Conservation (phyloP, 2,113 vertebrate species). For the Neodon shergylaensis region DNA sequence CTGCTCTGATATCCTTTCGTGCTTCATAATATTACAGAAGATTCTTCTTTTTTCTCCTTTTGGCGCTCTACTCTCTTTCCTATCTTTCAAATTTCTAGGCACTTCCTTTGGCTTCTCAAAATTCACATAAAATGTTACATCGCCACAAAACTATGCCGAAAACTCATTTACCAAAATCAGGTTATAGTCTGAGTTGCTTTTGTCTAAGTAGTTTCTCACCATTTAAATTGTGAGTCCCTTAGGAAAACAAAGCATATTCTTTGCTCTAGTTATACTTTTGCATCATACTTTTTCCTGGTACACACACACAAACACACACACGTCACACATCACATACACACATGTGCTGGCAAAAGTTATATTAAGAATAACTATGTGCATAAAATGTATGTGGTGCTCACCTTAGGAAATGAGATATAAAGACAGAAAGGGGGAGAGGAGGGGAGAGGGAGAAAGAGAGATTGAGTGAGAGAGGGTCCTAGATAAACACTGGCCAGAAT, state of each 20-base stretch:
- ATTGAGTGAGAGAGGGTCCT: neutral
- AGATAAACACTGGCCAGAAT: neutral
- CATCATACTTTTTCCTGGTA: neutral
- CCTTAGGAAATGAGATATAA: neutral
- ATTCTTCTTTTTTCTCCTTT: neutral
- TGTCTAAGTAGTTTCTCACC: neutral
- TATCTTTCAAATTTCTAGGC: neutral
- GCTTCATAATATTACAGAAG: neutral
- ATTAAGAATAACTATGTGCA: conserved; percentile 8
- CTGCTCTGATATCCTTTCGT: neutral
- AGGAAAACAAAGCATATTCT: neutral
- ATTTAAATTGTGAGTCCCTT: neutral
- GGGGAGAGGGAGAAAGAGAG: neutral
- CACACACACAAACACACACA: too few species aligned
- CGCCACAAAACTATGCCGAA: neutral
- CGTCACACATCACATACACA: too few species aligned
- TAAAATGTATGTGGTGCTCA: conserved; percentile 25
- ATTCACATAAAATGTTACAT: neutral
- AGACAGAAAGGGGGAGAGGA: neutral
- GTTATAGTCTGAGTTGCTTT: neutral
- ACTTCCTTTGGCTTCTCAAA: neutral
- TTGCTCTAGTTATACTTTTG: neutral
- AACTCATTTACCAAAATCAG: neutral
- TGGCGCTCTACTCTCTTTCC: neutral
- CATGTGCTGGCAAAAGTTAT: neutral